These are phyloP conservation scores for Enteromius fasciolatus DNA, from an alignment of 2,797 vertebrate species.

Conservation along the genomic window DNA sequence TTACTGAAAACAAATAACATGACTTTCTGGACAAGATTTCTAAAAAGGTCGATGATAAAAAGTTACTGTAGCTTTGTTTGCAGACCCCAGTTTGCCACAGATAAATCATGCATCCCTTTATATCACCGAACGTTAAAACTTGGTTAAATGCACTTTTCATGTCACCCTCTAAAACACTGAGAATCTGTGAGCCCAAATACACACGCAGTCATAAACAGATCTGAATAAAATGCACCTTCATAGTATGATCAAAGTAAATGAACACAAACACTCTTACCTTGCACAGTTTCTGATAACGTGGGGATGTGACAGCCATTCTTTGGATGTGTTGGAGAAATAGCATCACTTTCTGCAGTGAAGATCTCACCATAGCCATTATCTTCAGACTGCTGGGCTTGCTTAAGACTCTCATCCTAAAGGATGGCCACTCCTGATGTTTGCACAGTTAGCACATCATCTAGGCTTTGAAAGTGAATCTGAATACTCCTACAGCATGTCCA, in stretches of 20 bases:
- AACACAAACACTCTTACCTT: conserved; percentile 74
- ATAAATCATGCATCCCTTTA: not conserved
- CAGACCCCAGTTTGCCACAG: not conserved
- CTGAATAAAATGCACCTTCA: not conserved
- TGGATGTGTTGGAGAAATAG: conserved; percentile 86
- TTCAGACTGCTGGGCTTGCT: conserved; percentile 86
- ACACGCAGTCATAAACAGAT: not conserved
- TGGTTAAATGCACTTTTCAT: not conserved
- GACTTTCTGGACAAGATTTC: no score
- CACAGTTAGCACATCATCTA: conserved; percentile 13
- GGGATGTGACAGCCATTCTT: conserved; percentile 86
- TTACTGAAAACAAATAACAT: no score
- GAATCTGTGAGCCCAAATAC: not conserved
- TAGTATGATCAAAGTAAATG: not conserved
- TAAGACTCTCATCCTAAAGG: conserved; percentile 87
- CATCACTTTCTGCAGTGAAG: conserved; percentile 89
- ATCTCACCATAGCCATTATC: conserved; percentile 89
- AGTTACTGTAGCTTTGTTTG: not conserved
- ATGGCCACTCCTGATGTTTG: conserved; percentile 64
- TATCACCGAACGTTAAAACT: not conserved
- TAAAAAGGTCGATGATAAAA: not conserved
- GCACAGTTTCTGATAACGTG: conserved; percentile 87
- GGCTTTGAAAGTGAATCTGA: conserved; percentile 10
- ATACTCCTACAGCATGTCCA: not conserved
- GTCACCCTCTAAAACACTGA: not conserved